Evolutionary conservation across 2,888 invertebrate species (phyloP).

Genomic region (Stenotaenia linearis): DNA sequence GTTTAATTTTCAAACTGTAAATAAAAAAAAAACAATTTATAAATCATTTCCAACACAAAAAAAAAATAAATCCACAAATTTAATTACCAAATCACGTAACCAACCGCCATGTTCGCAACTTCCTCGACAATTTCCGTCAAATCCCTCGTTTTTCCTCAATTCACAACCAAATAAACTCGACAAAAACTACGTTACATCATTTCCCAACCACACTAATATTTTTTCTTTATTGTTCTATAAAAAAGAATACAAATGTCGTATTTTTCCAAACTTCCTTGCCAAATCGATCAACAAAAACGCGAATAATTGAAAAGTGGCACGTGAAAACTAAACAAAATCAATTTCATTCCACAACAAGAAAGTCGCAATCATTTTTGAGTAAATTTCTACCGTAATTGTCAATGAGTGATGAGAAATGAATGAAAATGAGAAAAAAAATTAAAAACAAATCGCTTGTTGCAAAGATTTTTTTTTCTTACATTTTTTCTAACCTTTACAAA

Average conservation of each 20-base stretch:
- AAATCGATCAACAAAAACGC: too few relatives aligned
- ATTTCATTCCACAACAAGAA: neutral
- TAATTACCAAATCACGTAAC: too few relatives aligned
- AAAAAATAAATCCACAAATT: too few relatives aligned
- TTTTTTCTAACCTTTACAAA: too few relatives aligned
- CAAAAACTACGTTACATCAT: too few relatives aligned
- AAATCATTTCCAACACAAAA: too few relatives aligned
- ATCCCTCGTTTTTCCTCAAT: too few relatives aligned
- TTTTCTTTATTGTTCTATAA: conserved; percentile 10
- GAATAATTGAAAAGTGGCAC: too few relatives aligned
- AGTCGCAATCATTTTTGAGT: neutral
- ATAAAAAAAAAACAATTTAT: too few relatives aligned
- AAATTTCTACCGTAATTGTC: neutral
- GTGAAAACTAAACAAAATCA: neutral
- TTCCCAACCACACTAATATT: neutral
- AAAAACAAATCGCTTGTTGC: neutral
- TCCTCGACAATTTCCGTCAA: too few relatives aligned
- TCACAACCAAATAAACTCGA: neutral
- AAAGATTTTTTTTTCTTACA: neutral
- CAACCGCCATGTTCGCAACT: too few relatives aligned
- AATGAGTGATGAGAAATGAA: neutral
- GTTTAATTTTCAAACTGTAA: too few relatives aligned
- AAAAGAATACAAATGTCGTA: neutral
- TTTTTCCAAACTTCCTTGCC: neutral
- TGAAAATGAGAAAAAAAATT: neutral